Base-by-base conservation (phyloP, 2,888 invertebrate genomes). In the Aricia artaxerxes region DNA sequence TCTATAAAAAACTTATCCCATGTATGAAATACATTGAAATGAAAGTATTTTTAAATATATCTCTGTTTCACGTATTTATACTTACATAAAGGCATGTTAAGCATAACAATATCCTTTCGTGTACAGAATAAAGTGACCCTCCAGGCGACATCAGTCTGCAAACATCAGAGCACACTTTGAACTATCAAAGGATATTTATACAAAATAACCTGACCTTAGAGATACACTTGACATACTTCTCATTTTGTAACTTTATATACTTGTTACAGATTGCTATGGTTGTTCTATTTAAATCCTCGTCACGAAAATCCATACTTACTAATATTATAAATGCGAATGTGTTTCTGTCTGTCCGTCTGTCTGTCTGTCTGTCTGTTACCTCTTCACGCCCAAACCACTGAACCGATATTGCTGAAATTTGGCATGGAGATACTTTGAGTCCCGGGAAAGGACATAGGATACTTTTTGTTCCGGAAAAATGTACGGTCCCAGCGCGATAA, bases 161-260 rank as follows among this genome's bases (percentile, higher is more conserved):
- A 69, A 69, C 35, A 35, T 69, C 69, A 35, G 69, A 16, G 11
- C 64, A 64, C 35, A 69, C 69, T 69, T 69, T 69, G 69, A 69
- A 69, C 69, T 69, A 69, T 69, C 35, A 69, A 69, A 38, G 69
- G 69, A 35, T 69, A 16, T 35, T 69, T 69, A 69, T 69, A 13
- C 69, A 69, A 69, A 69, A 69, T 16, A 69, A 69, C 69, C 35
- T 69, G 69, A 69, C 69, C 69, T 13, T 7, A 69, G 31, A 69
- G 35, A 69, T 9, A 69, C 31, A 69, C 31, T 11, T 69, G 64
- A 5, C 13, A 4, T 69, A 5, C 4, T 69, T 24, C 24, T 24
- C 13, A 69, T 38, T 69, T 69, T 69, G 69, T 35, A 69, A 38
- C 2, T 9, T n/a, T 9, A 64, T 31, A 69, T 35, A 69, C 4